These are phyloP conservation scores for Nomada flava DNA, from an alignment of 2,888 invertebrate genomes.

Conservation along the genomic window DNA sequence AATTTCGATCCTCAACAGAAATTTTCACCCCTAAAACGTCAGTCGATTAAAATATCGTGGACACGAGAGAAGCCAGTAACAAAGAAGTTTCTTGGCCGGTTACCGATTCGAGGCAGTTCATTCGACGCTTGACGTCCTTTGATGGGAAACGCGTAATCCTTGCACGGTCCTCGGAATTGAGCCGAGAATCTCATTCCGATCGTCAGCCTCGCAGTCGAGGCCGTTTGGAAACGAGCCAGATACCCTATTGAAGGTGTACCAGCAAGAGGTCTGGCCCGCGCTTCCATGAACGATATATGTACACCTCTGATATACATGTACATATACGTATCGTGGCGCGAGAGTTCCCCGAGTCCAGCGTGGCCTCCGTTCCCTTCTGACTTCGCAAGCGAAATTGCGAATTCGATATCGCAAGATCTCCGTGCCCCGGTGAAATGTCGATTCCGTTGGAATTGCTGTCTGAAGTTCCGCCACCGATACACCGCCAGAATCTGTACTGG, in stretches of 20 bases:
- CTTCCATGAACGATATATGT: constrained; percentile 6
- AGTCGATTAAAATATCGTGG: not conserved
- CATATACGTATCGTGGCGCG: not conserved
- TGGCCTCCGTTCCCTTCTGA: not conserved
- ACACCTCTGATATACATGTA: constrained; percentile 15
- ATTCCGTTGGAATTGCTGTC: not conserved
- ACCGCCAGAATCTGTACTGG: not conserved
- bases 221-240: constrained; percentile 63
- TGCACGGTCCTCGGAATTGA: constrained; percentile 46
- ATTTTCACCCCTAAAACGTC: not conserved
- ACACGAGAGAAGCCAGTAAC: constrained; percentile 5
- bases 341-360: not conserved
- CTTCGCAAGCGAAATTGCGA: constrained; percentile 1
- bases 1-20: not conserved
- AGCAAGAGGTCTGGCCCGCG: constrained; percentile 16
- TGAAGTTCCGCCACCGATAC: not conserved
- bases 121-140: constrained; percentile 40
- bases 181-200: constrained; percentile 63
- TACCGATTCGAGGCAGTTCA: constrained; percentile 14
- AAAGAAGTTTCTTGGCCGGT: constrained; percentile 12
- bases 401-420: constrained; percentile 2
- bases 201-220: constrained; percentile 48
- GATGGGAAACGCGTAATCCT: constrained; percentile 47
- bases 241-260: constrained; percentile 44
- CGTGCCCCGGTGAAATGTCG: not conserved